Evolutionary conservation across 2,113 vertebrate species (phyloP).

Genomic region (Laticauda colubrina): DNA sequence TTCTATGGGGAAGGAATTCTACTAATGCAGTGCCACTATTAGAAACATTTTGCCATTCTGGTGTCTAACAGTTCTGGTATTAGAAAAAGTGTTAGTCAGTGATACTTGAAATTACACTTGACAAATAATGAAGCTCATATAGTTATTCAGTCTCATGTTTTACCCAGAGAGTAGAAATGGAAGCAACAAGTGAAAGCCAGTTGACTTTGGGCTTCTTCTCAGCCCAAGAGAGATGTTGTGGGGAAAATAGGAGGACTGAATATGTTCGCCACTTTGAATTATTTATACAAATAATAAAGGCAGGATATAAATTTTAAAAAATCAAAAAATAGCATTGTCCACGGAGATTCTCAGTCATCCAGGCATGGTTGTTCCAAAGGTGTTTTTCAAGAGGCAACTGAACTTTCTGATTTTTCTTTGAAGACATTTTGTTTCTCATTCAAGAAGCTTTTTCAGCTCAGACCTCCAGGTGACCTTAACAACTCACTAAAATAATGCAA

Average conservation of each 20-base stretch:
- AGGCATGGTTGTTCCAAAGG: no score
- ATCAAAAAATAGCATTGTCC: background rate
- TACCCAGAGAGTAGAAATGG: background rate
- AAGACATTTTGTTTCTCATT: no score
- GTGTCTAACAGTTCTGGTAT: background rate
- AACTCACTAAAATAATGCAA: no score
- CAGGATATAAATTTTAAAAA: background rate
- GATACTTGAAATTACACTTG: background rate
- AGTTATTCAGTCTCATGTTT: background rate
- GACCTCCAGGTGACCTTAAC: no score
- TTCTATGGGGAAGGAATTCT: background rate
- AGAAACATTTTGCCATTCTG: background rate
- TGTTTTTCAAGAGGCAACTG: no score
- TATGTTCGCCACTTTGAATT: background rate
- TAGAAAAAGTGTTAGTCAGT: background rate
- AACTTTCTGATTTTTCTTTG: no score
- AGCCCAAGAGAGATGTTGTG: background rate
- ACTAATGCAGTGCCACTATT: background rate
- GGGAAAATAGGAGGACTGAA: background rate
- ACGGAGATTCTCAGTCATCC: no score
- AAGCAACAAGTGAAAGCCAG: background rate
- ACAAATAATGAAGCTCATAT: background rate
- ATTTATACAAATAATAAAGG: background rate
- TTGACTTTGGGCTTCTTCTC: background rate
- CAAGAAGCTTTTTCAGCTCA: no score